These are phyloP conservation scores for Macrosteles quadrilineatus DNA, from an alignment of 1,140 invertebrate genomes.

Conservation along the genomic window DNA sequence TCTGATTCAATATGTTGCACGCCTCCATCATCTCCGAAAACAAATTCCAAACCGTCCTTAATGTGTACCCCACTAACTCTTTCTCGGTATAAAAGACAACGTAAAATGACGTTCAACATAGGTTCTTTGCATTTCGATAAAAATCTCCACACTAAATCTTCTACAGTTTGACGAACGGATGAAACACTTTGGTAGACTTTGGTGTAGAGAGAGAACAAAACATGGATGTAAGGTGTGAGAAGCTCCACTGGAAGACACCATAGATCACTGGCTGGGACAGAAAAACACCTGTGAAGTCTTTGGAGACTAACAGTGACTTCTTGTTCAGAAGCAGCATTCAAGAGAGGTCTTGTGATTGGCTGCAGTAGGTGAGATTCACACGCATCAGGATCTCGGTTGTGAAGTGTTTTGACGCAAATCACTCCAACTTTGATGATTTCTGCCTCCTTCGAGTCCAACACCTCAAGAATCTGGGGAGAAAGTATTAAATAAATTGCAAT, in stretches of 20 bases:
- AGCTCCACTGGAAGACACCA: conserved; percentile 47
- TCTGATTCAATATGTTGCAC: conserved; percentile 39
- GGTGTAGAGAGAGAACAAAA: conserved; percentile 50
- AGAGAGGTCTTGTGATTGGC: conserved; percentile 10
- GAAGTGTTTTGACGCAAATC: neutral
- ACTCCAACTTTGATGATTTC: conserved; percentile 20
- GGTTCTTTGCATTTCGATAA: conserved; percentile 37
- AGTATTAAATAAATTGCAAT: too few relatives aligned
- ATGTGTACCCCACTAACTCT: conserved; percentile 37
- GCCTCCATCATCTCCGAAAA: conserved; percentile 48
- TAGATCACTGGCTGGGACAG: conserved; percentile 44
- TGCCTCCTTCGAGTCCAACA: conserved; percentile 24
- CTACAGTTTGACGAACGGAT: conserved; percentile 44
- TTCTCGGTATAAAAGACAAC: conserved; percentile 45
- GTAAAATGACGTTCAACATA: conserved; percentile 42
- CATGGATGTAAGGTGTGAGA: conserved; percentile 43
- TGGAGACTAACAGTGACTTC: conserved; percentile 49
- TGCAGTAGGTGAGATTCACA: conserved; percentile 14
- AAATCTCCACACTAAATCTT: conserved; percentile 48
- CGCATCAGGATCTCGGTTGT: neutral
- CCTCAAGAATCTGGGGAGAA: conserved; percentile 26
- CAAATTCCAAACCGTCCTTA: conserved; percentile 45
- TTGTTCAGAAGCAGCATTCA: conserved; percentile 37
- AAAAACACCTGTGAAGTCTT: conserved; percentile 50
- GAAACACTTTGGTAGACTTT: conserved; percentile 48